These are phyloP conservation scores for Orthosia cruda DNA, from an alignment of 2,888 invertebrate genomes.

Conservation along the genomic window DNA sequence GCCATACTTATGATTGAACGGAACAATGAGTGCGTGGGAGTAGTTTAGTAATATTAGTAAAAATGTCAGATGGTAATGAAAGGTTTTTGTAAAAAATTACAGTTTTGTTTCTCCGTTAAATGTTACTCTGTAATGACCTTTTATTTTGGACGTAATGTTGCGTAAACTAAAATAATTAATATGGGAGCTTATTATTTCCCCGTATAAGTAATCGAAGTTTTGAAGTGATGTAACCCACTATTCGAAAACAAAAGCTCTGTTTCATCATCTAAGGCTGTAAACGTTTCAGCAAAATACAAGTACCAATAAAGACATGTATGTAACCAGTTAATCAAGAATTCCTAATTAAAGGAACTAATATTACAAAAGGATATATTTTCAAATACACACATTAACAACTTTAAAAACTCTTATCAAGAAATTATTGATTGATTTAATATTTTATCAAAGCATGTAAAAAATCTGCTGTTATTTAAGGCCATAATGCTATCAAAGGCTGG, in stretches of 20 bases:
- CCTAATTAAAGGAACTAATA: too few relatives aligned
- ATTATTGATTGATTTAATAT: too few relatives aligned
- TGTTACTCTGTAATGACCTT: slow-evolving; percentile 55
- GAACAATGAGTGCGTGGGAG: slow-evolving; percentile 84
- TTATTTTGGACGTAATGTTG: slow-evolving; percentile 39
- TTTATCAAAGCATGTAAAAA: too few relatives aligned
- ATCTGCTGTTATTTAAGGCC: too few relatives aligned
- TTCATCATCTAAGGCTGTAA: background rate
- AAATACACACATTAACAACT: too few relatives aligned
- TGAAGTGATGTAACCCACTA: background rate
- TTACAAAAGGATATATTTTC: too few relatives aligned
- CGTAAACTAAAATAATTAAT: slow-evolving; percentile 36
- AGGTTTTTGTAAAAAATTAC: slow-evolving; percentile 70
- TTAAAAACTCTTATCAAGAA: too few relatives aligned
- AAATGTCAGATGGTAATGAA: slow-evolving; percentile 79
- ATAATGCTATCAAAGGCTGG: too few relatives aligned
- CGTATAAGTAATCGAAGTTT: too few relatives aligned
- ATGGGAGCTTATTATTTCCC: slow-evolving; percentile 20
- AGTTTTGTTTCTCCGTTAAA: slow-evolving; percentile 61
- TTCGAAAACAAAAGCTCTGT: background rate
- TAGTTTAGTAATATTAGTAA: slow-evolving; percentile 80
- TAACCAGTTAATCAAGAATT: too few relatives aligned
- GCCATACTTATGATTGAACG: slow-evolving; percentile 68
- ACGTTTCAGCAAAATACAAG: background rate
- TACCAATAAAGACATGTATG: too few relatives aligned